phyloP scores from a whole-genome alignment of 2,888 invertebrate genomes.

The Lysandra bellargus region DNA sequence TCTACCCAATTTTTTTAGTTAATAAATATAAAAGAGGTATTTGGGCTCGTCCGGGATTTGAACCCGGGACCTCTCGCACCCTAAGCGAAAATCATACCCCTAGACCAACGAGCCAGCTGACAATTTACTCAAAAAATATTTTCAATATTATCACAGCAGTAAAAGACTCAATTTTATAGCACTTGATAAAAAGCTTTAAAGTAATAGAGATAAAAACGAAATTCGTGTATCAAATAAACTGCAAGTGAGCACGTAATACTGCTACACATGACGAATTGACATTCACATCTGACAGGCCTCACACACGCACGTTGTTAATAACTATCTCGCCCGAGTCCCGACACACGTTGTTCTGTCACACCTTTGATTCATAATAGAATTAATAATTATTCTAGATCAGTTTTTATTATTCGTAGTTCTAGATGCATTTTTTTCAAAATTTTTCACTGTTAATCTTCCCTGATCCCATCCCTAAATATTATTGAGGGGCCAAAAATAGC shows the following conservation, averaged over 20 bases:
- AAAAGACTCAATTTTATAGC: not conserved
- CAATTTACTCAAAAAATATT: not conserved
- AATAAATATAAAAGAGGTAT: too few species aligned
- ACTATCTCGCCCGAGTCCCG: not conserved
- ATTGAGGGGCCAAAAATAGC: too few species aligned
- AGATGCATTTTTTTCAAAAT: too few species aligned
- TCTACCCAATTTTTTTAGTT: too few species aligned
- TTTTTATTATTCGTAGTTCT: too few species aligned
- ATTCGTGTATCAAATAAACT: not conserved
- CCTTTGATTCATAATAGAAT: too few species aligned
- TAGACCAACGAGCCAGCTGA: conserved; percentile 77
- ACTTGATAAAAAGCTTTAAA: not conserved
- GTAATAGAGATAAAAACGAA: not conserved
- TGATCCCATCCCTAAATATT: too few species aligned
- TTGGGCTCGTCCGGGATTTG: conserved; percentile 81
- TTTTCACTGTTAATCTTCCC: too few species aligned
- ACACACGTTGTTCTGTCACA: too few species aligned
- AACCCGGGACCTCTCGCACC: conserved; percentile 82
- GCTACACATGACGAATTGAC: not conserved
- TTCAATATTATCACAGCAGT: not conserved
- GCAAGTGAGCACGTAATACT: not conserved
- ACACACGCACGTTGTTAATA: not conserved
- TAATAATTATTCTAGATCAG: too few species aligned
- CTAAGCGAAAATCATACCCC: conserved; percentile 82
- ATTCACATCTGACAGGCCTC: not conserved